phyloP scores from a whole-genome alignment of 2,888 invertebrate genomes.

The Hemithea aestivaria region DNA sequence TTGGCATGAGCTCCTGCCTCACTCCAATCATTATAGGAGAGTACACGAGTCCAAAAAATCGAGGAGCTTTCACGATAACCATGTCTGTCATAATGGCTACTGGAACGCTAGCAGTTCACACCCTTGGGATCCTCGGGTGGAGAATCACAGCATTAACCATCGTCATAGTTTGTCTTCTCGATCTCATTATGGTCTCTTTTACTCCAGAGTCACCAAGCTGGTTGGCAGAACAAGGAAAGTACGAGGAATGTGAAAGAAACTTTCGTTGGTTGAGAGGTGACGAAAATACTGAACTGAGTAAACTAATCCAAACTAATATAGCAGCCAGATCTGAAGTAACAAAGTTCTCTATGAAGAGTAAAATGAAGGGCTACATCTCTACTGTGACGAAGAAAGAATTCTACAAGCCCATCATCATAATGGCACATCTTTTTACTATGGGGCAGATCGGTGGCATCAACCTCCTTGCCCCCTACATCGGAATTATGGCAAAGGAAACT shows the following conservation, averaged over 20 bases:
- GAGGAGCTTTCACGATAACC: slow-evolving; percentile 80
- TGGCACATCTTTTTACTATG: slow-evolving; percentile 78
- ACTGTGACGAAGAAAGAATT: slow-evolving; percentile 64
- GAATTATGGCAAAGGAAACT: slow-evolving; percentile 73
- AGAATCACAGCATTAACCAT: slow-evolving; percentile 71
- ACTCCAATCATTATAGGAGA: slow-evolving; percentile 76
- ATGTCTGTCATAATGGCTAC: slow-evolving; percentile 78
- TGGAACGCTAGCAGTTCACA: slow-evolving; percentile 81
- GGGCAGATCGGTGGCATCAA: slow-evolving; percentile 83
- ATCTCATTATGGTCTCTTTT: slow-evolving; percentile 56
- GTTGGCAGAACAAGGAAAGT: slow-evolving; percentile 75
- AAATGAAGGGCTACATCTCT: slow-evolving; percentile 16
- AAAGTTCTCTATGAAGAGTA: slow-evolving; percentile 24
- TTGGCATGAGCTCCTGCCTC: slow-evolving; percentile 70
- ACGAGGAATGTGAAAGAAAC: slow-evolving; percentile 73
- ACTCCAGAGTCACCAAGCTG: slow-evolving; percentile 82
- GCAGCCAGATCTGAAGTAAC: slow-evolving; percentile 27
- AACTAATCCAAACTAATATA: slow-evolving; percentile 48
- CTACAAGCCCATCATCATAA: slow-evolving; percentile 74
- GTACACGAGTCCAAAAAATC: slow-evolving; percentile 77
- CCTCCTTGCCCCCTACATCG: slow-evolving; percentile 82
- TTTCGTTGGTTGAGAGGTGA: slow-evolving; percentile 79
- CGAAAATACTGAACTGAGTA: slow-evolving; percentile 56
- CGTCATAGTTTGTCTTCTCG: slow-evolving; percentile 57
- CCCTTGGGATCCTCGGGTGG: slow-evolving; percentile 80